phyloP scores from a whole-genome alignment of 1,140 invertebrate genomes.

The Drosophila baimaii region DNA sequence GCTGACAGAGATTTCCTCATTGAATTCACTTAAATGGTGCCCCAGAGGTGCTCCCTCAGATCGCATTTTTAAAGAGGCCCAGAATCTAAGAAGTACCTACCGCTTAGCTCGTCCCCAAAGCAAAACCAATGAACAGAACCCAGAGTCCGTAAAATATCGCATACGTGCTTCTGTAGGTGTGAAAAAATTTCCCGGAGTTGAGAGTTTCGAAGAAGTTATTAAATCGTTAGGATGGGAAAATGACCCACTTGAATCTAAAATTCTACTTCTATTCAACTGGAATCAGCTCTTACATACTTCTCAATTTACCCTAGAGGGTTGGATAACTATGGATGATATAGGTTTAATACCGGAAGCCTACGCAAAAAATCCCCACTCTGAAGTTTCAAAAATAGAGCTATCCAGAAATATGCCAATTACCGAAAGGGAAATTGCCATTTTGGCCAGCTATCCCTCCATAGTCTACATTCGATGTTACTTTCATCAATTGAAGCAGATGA shows the following conservation, averaged over 20 bases:
- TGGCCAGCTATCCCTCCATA: background rate
- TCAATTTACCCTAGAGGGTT: background rate
- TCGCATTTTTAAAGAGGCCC: background rate
- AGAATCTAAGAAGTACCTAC: background rate
- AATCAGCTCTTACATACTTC: background rate
- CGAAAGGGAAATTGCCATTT: background rate
- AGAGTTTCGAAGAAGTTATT: background rate
- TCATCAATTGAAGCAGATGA: constrained; percentile 9
- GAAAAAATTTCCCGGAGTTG: background rate
- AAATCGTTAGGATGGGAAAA: no score
- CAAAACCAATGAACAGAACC: no score
- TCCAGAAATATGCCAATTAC: constrained; percentile 5
- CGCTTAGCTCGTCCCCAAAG: background rate
- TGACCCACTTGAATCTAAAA: background rate
- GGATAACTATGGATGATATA: background rate
- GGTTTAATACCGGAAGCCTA: no score
- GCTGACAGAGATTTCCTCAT: background rate
- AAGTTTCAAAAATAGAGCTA: background rate
- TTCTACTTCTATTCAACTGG: background rate
- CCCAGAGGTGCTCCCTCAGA: background rate
- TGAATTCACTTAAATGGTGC: constrained; percentile 11
- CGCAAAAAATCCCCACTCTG: no score
- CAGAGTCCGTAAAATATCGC: background rate
- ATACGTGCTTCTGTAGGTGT: background rate
- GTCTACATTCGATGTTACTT: constrained; percentile 10